phyloP scores from a whole-genome alignment of 2,888 invertebrate genomes.

The Leucophora obtusa region DNA sequence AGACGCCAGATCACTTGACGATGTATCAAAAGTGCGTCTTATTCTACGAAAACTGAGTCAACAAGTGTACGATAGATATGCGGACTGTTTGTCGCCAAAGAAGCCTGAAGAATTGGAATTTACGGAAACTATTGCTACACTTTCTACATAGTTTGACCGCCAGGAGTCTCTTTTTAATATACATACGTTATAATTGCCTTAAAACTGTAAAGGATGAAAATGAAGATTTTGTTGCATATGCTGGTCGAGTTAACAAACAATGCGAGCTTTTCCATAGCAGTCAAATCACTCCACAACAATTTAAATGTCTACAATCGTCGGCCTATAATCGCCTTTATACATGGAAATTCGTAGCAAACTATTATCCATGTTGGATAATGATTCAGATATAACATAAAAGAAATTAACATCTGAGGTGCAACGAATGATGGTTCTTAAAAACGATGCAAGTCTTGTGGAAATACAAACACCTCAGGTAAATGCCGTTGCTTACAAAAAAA shows the following conservation, averaged over 20 bases:
- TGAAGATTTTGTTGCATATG: slow-evolving; percentile 10
- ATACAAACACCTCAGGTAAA: slow-evolving; percentile 8
- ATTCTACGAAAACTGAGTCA: background rate
- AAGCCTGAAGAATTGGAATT: background rate
- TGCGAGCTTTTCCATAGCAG: background rate
- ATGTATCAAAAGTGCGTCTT: background rate
- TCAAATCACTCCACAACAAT: slow-evolving; percentile 13
- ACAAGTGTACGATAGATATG: background rate
- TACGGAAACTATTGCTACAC: background rate
- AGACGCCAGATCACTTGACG: background rate
- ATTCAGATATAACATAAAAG: background rate
- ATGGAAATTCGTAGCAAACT: background rate
- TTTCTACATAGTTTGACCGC: background rate
- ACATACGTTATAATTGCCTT: slow-evolving; percentile 2
- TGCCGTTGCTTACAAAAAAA: background rate
- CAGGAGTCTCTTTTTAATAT: slow-evolving; percentile 11
- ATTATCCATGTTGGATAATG: background rate
- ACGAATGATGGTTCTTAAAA: background rate
- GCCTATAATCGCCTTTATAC: background rate
- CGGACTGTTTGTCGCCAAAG: background rate
- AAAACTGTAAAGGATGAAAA: slow-evolving; percentile 4
- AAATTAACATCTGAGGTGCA: background rate
- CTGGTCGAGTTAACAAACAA: slow-evolving; percentile 6
- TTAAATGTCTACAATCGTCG: background rate
- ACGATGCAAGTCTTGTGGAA: slow-evolving; percentile 12